Conservation (phyloP, 2,797 vertebrate species). For the Myotis vivesi region DNA sequence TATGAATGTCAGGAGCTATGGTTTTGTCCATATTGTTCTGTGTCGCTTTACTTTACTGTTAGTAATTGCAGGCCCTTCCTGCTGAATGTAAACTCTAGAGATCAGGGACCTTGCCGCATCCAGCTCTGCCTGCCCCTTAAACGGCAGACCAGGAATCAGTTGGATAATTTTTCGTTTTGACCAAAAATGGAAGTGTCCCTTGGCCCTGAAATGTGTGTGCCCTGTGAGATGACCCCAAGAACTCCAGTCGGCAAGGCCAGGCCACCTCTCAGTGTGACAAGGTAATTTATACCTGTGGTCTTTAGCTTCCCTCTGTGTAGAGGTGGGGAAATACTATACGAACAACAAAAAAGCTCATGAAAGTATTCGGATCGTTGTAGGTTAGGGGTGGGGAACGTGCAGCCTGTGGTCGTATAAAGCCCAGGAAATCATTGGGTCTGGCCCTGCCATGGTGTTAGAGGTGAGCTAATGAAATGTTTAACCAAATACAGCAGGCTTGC, state of each 20-base stretch:
- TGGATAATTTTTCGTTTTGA: neutral
- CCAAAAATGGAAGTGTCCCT: neutral
- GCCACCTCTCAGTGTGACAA: neutral
- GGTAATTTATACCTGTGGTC: neutral
- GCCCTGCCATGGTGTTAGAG: no score
- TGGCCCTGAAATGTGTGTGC: neutral
- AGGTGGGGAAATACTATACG: neutral
- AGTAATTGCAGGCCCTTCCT: neutral
- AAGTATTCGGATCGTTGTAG: neutral
- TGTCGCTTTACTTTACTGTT: neutral
- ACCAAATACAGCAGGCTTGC: no score
- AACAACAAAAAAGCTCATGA: neutral
- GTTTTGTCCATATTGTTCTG: neutral
- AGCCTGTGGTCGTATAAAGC: no score
- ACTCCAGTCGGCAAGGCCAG: neutral
- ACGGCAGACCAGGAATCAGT: neutral
- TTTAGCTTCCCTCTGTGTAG: neutral
- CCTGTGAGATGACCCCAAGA: neutral
- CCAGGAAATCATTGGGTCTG: no score
- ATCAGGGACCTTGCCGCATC: neutral
- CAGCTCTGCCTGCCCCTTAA: neutral
- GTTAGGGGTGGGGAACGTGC: no score
- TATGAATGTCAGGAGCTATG: neutral
- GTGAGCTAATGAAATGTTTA: no score
- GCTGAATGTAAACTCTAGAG: neutral